Evolutionary conservation across 2,113 vertebrate genomes (phyloP).

Genomic region (Xenopus borealis): DNA sequence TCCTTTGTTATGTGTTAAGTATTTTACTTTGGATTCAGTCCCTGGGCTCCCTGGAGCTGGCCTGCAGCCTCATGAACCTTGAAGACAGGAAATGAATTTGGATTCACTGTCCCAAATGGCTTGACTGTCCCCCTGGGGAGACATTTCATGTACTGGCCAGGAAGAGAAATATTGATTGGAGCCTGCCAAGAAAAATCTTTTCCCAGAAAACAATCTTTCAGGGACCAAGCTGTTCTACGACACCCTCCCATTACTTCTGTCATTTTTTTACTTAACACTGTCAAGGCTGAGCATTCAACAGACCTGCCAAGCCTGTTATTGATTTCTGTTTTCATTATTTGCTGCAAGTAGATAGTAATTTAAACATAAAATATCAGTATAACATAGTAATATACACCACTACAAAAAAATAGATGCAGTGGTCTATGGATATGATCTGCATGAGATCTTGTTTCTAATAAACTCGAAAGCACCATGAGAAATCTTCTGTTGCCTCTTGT

Average conservation of each 20-base stretch:
- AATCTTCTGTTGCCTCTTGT: too few relatives aligned
- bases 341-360: too few relatives aligned
- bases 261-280: conserved; percentile 22
- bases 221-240: conserved; percentile 22
- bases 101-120: neutral
- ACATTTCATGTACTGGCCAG: conserved; percentile 34
- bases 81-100: conserved; percentile 24
- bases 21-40: conserved; percentile 8
- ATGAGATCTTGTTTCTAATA: too few relatives aligned
- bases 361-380: too few relatives aligned
- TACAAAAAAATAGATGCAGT: too few relatives aligned
- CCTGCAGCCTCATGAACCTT: neutral
- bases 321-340: too few relatives aligned
- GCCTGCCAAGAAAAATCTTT: conserved; percentile 55
- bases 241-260: conserved; percentile 28
- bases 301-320: neutral
- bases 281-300: neutral
- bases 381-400: too few relatives aligned
- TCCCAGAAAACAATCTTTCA: conserved; percentile 44
- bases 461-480: too few relatives aligned
- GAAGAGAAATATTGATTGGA: conserved; percentile 47
- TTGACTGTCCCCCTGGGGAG: conserved; percentile 35
- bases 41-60: neutral
- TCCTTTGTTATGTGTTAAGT: neutral
- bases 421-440: too few relatives aligned